A percentile compares a stretch with the other conserved stretches of the same genome.
phyloP scores from a whole-genome alignment of 2,888 invertebrate species.

The Sericinus montela region DNA sequence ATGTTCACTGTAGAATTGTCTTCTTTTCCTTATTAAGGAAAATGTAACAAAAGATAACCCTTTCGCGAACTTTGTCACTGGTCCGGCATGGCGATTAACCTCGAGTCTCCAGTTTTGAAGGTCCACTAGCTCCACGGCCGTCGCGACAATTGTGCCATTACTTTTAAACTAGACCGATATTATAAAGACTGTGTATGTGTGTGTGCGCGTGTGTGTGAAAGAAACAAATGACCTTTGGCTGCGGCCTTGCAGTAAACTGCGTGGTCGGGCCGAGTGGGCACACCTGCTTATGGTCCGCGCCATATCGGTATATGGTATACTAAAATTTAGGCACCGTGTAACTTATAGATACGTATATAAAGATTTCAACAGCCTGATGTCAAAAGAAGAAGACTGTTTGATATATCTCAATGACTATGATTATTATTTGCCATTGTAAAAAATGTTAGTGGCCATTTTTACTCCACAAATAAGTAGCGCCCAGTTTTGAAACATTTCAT shows the following conservation, averaged over 20 bases:
- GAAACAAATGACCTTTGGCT: constrained; percentile 31
- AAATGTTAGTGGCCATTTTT: too few species aligned
- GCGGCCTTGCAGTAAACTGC: constrained; percentile 25
- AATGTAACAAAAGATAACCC: too few species aligned
- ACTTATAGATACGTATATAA: not conserved
- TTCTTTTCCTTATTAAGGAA: too few species aligned
- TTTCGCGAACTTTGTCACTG: too few species aligned
- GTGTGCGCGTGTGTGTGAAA: constrained; percentile 20
- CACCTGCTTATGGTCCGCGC: constrained; percentile 11
- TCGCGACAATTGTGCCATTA: too few species aligned
- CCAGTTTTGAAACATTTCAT: too few species aligned
- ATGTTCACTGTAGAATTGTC: too few species aligned
- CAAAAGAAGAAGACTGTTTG: not conserved
- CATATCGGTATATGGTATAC: not conserved
- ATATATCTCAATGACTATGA: not conserved
- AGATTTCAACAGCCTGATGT: not conserved
- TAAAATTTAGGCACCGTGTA: constrained; percentile 4
- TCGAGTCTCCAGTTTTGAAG: too few species aligned
- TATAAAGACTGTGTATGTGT: not conserved
- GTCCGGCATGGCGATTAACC: too few species aligned
- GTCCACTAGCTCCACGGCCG: too few species aligned
- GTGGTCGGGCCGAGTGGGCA: constrained; percentile 19
- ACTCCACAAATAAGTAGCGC: too few species aligned
- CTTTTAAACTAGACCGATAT: constrained; percentile 1
- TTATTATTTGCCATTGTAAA: not conserved